phyloP scores from a whole-genome alignment of 1,140 invertebrate genomes.

The Drosophila repletoides region DNA sequence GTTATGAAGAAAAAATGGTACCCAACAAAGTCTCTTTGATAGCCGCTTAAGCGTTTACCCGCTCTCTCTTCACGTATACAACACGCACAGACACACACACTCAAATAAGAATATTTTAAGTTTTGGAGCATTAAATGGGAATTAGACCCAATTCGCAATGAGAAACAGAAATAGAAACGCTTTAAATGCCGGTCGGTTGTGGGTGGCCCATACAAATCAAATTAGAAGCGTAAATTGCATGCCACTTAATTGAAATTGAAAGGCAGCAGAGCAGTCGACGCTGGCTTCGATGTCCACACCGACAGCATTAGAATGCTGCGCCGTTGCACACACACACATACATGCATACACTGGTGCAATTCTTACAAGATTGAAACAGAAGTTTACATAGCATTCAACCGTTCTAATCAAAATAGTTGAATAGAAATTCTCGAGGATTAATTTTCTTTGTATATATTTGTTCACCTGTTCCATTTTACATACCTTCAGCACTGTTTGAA shows the following conservation, averaged over 20 bases:
- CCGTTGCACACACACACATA: background rate
- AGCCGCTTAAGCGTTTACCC: background rate
- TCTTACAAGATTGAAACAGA: conserved; percentile 1
- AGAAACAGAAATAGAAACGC: conserved; percentile 29
- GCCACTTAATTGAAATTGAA: conserved; percentile 30
- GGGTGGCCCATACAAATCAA: conserved; percentile 18
- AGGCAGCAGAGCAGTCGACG: conserved; percentile 10
- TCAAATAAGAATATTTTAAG: conserved; percentile 2
- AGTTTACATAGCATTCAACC: too few relatives aligned
- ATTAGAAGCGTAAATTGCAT: conserved; percentile 27
- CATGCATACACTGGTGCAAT: conserved; percentile 2
- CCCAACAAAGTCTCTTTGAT: conserved; percentile 18
- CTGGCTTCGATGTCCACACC: too few relatives aligned
- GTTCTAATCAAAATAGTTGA: too few relatives aligned
- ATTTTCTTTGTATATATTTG: background rate
- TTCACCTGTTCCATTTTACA: conserved; percentile 9
- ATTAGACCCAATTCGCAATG: conserved; percentile 25
- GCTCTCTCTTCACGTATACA: background rate
- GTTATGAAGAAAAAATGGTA: conserved; percentile 1
- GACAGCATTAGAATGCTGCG: conserved; percentile 19
- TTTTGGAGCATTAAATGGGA: conserved; percentile 7
- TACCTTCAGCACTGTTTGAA: conserved; percentile 15
- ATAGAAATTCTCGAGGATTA: too few relatives aligned
- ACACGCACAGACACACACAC: conserved; percentile 1
- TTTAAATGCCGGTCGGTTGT: conserved; percentile 9